phyloP scores from a whole-genome alignment of 2,113 vertebrate species.

The Craseonycteris thonglongyai region DNA sequence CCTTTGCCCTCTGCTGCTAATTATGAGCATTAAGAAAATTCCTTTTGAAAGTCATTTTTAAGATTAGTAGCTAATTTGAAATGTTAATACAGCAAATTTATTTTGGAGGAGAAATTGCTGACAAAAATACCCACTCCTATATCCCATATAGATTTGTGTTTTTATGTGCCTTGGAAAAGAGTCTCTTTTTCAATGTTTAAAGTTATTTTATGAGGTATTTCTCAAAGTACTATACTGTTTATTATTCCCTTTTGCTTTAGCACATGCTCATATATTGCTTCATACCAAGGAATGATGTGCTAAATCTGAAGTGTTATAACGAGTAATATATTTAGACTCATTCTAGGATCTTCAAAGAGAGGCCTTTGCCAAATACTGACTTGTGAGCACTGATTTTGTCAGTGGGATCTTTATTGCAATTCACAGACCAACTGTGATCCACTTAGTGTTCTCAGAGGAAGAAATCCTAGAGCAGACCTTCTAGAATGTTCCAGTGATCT shows the following conservation, averaged over 20 bases:
- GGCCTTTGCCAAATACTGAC: background rate
- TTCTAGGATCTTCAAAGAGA: background rate
- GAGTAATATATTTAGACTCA: background rate
- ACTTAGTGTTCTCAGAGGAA: background rate
- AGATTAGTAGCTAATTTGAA: conserved; percentile 7
- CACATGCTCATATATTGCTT: background rate
- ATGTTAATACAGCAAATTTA: background rate
- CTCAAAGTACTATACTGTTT: background rate
- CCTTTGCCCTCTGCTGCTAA: background rate
- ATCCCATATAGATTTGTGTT: background rate
- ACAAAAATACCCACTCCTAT: background rate
- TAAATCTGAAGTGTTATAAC: background rate
- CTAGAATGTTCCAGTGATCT: background rate
- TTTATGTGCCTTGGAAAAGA: background rate
- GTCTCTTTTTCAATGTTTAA: background rate
- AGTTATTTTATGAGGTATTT: background rate
- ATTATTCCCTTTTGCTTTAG: background rate
- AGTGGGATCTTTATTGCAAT: background rate
- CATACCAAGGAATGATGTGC: background rate
- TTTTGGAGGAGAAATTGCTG: background rate
- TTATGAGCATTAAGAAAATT: background rate
- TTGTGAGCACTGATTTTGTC: background rate
- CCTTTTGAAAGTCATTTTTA: background rate
- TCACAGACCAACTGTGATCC: background rate
- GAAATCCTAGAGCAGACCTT: background rate